Percentiles rank a stretch among this genome's conserved stretches.
Conservation (phyloP, 37 sponge, comb jelly and placozoan genomes). For the Aphrocallistes beatrix region DNA sequence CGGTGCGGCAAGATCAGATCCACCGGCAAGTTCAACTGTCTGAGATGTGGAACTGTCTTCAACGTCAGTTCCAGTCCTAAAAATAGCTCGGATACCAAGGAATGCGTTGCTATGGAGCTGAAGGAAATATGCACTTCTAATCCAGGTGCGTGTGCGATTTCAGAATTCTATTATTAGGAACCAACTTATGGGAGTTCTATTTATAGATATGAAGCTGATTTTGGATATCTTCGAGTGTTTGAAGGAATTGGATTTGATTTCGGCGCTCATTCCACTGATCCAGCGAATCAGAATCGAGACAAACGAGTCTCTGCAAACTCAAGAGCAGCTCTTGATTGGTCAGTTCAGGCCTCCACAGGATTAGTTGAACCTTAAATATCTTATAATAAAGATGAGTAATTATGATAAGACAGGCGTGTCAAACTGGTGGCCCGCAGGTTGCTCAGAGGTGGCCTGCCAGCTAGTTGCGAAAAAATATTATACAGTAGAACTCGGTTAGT, state of each 20-base stretch:
- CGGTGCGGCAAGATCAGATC: neutral
- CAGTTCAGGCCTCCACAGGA: too few relatives aligned
- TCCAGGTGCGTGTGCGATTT: neutral
- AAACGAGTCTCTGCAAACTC: neutral
- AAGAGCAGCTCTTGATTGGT: neutral
- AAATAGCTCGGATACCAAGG: neutral
- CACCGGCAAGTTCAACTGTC: conserved; percentile 11
- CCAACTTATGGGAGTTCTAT: too few relatives aligned
- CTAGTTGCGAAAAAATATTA: too few relatives aligned
- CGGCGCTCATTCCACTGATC: neutral
- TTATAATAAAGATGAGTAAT: too few relatives aligned
- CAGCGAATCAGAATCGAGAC: neutral
- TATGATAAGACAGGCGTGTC: too few relatives aligned
- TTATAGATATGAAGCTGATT: neutral
- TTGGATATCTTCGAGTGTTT: neutral
- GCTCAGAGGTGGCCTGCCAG: too few relatives aligned
- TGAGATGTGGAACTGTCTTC: conserved; percentile 12
- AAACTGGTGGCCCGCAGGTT: too few relatives aligned
- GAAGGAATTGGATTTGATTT: neutral
- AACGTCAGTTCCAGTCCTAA: neutral
- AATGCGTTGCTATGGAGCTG: neutral
- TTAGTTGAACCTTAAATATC: too few relatives aligned
- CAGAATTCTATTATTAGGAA: too few relatives aligned
- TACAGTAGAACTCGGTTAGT: too few relatives aligned
- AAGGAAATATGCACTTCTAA: neutral